Evolutionary conservation across 2,888 invertebrate genomes (phyloP).

Genomic region (Spisula solida): DNA sequence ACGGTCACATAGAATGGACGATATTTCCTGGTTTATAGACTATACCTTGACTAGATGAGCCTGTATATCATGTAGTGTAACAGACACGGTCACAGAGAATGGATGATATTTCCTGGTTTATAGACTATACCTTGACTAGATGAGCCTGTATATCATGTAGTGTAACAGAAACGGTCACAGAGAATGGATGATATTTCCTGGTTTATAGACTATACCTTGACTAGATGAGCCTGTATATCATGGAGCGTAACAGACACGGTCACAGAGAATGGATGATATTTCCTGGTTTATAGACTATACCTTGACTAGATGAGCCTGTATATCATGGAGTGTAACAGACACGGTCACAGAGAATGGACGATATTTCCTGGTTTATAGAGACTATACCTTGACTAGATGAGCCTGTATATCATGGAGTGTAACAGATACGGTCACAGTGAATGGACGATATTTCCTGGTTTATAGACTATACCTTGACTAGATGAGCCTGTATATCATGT

Average conservation of each 20-base stretch:
- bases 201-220: too few relatives aligned
- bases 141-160: slow-evolving; percentile 98
- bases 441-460: slow-evolving; percentile 95
- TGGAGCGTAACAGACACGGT: slow-evolving; percentile 97
- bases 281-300: too few relatives aligned
- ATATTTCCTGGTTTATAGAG: slow-evolving; percentile 94
- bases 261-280: slow-evolving; percentile 96
- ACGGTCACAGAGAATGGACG: slow-evolving; percentile 97
- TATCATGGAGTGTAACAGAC: slow-evolving; percentile 97
- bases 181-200: slow-evolving; percentile 95
- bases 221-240: slow-evolving; percentile 97
- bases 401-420: slow-evolving; percentile 98
- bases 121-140: too few relatives aligned
- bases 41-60: slow-evolving; percentile 96
- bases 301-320: slow-evolving; percentile 97
- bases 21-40: slow-evolving; percentile 94
- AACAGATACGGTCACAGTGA: slow-evolving; percentile 96
- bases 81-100: slow-evolving; percentile 95
- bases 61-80: slow-evolving; percentile 98
- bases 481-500: slow-evolving; percentile 98
- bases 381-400: slow-evolving; percentile 95
- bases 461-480: too few relatives aligned
- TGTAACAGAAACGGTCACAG: slow-evolving; percentile 96
- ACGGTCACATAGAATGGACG: slow-evolving; percentile 97
- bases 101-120: slow-evolving; percentile 96